Percentiles rank a stretch among this genome's conserved stretches.
Conservation (phyloP, 2,113 vertebrate genomes). For the Python bivittatus region DNA sequence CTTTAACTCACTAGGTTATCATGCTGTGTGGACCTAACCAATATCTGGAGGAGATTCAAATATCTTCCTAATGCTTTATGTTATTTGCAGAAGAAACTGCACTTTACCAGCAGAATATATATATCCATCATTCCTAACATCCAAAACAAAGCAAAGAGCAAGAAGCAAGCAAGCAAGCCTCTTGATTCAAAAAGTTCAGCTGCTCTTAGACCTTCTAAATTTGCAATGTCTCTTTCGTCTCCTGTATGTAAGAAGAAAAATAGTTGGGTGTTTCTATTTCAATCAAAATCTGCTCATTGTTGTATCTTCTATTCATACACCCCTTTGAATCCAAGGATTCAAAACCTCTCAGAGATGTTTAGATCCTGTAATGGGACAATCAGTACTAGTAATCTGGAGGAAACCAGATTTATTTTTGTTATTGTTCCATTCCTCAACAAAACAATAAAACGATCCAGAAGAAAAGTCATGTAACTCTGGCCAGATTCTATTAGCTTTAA, state of each 20-base stretch:
- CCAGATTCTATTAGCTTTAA: neutral
- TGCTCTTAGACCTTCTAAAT: neutral
- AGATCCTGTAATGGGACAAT: neutral
- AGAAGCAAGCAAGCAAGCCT: neutral
- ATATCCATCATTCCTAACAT: neutral
- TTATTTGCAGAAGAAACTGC: neutral
- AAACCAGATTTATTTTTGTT: slow-evolving; percentile 1
- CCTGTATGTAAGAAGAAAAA: neutral
- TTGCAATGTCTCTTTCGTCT: neutral
- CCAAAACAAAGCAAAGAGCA: neutral
- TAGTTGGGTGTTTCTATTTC: neutral
- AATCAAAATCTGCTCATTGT: neutral
- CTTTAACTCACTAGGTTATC: neutral
- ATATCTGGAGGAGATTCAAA: neutral
- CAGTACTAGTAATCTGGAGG: neutral
- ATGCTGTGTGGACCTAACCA: neutral
- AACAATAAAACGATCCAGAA: neutral
- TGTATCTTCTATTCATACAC: neutral
- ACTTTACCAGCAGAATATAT: neutral
- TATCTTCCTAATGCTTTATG: neutral
- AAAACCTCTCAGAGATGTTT: neutral
- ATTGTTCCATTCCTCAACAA: neutral
- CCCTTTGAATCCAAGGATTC: neutral
- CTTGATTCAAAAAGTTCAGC: neutral
- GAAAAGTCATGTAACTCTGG: neutral